Conservation (phyloP, 2,113 vertebrate species). For the Sinocyclocheilus grahami region DNA sequence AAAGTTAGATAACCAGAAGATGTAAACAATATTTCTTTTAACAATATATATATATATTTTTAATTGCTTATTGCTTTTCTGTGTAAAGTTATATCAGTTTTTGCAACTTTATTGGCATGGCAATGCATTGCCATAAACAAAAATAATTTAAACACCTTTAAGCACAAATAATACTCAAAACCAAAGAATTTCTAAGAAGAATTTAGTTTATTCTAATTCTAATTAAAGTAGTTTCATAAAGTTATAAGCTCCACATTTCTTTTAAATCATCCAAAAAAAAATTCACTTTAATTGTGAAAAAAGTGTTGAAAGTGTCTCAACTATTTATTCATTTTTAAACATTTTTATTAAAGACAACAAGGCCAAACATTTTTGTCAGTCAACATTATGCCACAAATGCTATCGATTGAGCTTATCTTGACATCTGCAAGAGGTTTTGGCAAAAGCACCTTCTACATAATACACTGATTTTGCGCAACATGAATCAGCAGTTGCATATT, state of each 20-base stretch:
- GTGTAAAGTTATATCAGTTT: neutral
- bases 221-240: neutral
- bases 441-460: neutral
- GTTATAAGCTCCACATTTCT: neutral
- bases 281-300: too few relatives aligned
- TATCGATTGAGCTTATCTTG: neutral
- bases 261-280: too few relatives aligned
- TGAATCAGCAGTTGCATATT: neutral
- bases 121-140: neutral
- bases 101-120: neutral
- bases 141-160: neutral
- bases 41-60: neutral
- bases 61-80: neutral
- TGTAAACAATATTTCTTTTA: neutral
- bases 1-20: neutral
- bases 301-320: too few relatives aligned
- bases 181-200: neutral
- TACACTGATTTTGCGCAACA: neutral
- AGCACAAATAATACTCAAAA: neutral
- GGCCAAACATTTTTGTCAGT: neutral
- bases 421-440: neutral
- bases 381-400: neutral
- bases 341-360: neutral
- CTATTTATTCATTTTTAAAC: too few relatives aligned
- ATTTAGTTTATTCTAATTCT: neutral